Base-by-base conservation (phyloP, 2,888 invertebrate genomes). In the Vesta saturnalis region DNA sequence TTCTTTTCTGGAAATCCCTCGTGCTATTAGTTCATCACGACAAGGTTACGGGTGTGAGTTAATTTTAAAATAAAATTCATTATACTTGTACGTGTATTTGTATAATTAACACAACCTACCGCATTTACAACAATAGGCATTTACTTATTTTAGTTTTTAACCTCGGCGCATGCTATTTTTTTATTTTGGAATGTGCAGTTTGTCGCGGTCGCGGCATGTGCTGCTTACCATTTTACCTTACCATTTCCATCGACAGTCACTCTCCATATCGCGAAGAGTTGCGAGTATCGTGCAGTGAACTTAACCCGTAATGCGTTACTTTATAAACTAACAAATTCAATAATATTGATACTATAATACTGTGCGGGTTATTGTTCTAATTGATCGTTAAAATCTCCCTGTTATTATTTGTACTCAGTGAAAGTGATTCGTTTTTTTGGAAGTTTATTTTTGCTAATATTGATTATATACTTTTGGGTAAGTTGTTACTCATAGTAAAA, bases 101-200 rank as follows among this genome's bases (percentile, higher is more conserved):
- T 63, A 60, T 63, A 66, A 70, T 70, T 66, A 70, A 58, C 56
- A 66, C 49, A 69, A 69, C 69, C 69, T 69, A 69, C 61, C 62
- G 64, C 64, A 73, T 71, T 72, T 64, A 66, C 66, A 71, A 72
- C 72, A 75, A 74, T 74, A 71, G 72, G 64, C 62, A 68, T 72
- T 75, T 73, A 74, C 74, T 23, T 23, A 23, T 23, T 76, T 73
- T 65, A 68, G 68, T 72, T 72, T 69, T 69, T 61, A 71, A 60
- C 73, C 73, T 73, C 74, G 66, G 60, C 69, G 74, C 64, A 68
- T 65, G 73, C 73, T 72, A 64, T 71, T 73, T 73, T 73, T 74
- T 67, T 69, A n/a, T n/a, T n/a, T n/a, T 39, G 39, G 39, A n/a
- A 39, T 67, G 67, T 67, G 64, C 64, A 52, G 52, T 73, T 74